Percentiles rank a stretch among this genome's conserved stretches.
Conservation (phyloP, 2,888 invertebrate species). For the Tethea ocularis region DNA sequence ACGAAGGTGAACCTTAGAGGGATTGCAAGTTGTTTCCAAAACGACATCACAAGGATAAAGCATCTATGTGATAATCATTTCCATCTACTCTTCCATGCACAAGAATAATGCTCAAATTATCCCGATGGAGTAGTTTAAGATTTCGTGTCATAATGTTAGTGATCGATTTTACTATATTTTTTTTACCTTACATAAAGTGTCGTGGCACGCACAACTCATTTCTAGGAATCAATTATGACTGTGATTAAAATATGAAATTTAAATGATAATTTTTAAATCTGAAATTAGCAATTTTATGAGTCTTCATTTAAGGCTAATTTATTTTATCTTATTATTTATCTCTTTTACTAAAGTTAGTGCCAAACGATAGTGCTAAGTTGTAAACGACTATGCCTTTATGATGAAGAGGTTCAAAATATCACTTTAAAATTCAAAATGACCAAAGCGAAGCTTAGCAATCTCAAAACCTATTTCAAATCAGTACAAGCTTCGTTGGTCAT, state of each 20-base stretch:
- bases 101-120: slow-evolving; percentile 82
- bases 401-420: slow-evolving; percentile 70
- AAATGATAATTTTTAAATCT: slow-evolving; percentile 65
- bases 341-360: slow-evolving; percentile 74
- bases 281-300: slow-evolving; percentile 57
- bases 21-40: slow-evolving; percentile 47
- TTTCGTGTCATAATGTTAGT: slow-evolving; percentile 81
- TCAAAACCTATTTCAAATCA: slow-evolving; percentile 30
- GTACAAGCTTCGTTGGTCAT: slow-evolving; percentile 70
- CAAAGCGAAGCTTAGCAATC: slow-evolving; percentile 64
- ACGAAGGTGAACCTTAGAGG: slow-evolving; percentile 85
- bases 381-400: slow-evolving; percentile 75
- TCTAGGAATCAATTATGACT: slow-evolving; percentile 73
- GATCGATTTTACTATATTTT: slow-evolving; percentile 62
- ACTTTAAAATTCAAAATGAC: slow-evolving; percentile 58
- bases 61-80: slow-evolving; percentile 70
- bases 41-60: slow-evolving; percentile 64
- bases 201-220: slow-evolving; percentile 74
- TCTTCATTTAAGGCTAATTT: slow-evolving; percentile 68
- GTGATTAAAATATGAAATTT: slow-evolving; percentile 75
- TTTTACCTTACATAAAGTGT: slow-evolving; percentile 67
- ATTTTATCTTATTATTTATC: slow-evolving; percentile 58
- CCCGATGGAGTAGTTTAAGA: slow-evolving; percentile 79
- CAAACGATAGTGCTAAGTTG: slow-evolving; percentile 82
- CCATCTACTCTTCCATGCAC: slow-evolving; percentile 77